These are phyloP conservation scores for Ceyx cyanopectus DNA, from an alignment of 2,113 vertebrate species.

Conservation along the genomic window DNA sequence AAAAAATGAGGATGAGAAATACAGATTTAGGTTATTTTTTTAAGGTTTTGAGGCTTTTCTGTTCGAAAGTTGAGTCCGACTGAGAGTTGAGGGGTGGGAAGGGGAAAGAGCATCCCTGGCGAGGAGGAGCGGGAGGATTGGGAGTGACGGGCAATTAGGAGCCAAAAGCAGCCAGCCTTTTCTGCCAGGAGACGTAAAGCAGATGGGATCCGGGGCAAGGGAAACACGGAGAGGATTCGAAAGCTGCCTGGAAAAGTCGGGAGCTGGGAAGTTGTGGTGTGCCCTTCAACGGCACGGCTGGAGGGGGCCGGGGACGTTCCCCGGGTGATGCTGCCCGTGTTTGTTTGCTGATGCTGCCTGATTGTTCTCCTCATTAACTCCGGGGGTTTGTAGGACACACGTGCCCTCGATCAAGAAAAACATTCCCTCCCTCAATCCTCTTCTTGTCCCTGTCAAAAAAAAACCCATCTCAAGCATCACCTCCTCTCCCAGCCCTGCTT, in stretches of 20 bases:
- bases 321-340: background rate
- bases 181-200: background rate
- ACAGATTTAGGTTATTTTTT: background rate
- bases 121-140: background rate
- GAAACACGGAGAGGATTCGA: background rate
- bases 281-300: fast-evolving
- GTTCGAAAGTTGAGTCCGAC: background rate
- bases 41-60: background rate
- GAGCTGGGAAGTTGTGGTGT: background rate
- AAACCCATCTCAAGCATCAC: background rate
- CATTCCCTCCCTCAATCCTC: background rate
- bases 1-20: background rate
- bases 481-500: background rate
- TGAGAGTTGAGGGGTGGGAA: background rate
- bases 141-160: background rate
- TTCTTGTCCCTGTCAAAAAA: background rate
- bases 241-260: background rate
- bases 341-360: background rate
- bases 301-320: background rate
- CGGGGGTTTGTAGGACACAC: fast-evolving
- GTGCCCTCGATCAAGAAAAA: background rate
- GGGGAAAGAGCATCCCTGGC: background rate
- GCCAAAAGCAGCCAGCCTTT: background rate
- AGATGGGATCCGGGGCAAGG: background rate
- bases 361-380: background rate